Evolutionary conservation across 2,888 invertebrate species (phyloP), one percentile per base, ranked within the genome.

Genomic region (Coleophora flavipennella): DNA sequence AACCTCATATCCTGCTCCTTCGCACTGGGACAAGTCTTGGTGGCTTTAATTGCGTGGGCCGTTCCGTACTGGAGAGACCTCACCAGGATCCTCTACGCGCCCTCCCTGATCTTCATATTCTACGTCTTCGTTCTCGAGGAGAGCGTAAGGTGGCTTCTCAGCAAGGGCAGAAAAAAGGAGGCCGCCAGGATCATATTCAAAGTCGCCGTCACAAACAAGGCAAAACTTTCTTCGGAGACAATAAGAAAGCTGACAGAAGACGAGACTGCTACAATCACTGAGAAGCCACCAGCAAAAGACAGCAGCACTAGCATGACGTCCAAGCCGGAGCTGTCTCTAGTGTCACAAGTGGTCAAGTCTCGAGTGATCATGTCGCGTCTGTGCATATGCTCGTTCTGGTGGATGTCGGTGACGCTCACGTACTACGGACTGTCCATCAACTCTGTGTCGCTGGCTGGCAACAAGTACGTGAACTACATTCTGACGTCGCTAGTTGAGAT

Each of bases 341-440:
- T 51, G 9, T 43, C 64, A 34, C 77, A 87, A 59, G 77, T 88
- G 14, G 39, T 88, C 3, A 75, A 66, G 40, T 88, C 89, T 0
- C 76, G 67, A 33, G 79, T 79, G 13, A 59, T 91, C 10, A 62
- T 89, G 44, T 55, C 79, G 0, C 77, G 91, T 28, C 78, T 61
- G 33, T 50, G 85, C 1, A 89, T 89, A 37, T 92, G 92, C 48
- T 90, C 90, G n/a, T 87, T 92, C 51, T 92, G 92, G 90, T 93
- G 93, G 93, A 88, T 92, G 11, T 90, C 92, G 0, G 90, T 91
- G 54, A 90, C 91, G 0, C 89, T 94, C 46, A 89, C 93, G 12
- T 94, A 92, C 67, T 94, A 93, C 57, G 94, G 94, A 0, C 70
- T 94, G 28, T 92, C 92, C 0, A 84, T 94, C 39, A 93, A 92